A percentile compares a stretch with the other conserved stretches of the same genome.
Conservation (phyloP, 2,888 invertebrate species). For the Conchocele bisecta region DNA sequence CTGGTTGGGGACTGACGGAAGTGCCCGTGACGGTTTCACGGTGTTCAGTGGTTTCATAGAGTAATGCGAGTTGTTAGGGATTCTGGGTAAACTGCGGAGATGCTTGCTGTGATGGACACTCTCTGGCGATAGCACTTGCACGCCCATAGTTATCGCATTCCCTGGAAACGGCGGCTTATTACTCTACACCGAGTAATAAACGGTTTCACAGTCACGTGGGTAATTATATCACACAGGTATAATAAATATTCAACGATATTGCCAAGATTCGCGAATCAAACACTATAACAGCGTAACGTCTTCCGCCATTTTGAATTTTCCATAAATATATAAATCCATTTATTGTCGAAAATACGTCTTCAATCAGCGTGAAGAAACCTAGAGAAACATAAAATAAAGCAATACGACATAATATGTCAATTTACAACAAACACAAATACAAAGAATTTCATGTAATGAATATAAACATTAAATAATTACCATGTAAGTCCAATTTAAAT, state of each 20-base stretch:
- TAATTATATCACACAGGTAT: no score
- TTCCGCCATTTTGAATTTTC: conserved; percentile 47
- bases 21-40: conserved; percentile 51
- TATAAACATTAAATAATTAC: no score
- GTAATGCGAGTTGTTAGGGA: conserved; percentile 49
- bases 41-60: conserved; percentile 52
- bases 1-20: conserved; percentile 49
- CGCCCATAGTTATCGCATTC: conserved; percentile 37
- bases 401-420: no score
- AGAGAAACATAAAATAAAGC: no score
- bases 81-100: conserved; percentile 42
- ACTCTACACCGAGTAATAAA: neutral
- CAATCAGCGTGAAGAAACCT: no score
- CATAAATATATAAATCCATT: no score
- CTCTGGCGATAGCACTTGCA: conserved; percentile 48
- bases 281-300: conserved; percentile 24
- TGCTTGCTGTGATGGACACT: conserved; percentile 26
- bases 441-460: no score
- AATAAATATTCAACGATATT: neutral
- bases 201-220: no score
- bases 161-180: neutral
- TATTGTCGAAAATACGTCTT: no score
- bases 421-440: no score
- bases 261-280: neutral
- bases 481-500: no score